Conservation (phyloP, 2,797 vertebrate genomes). For the Hybognathus amarus region DNA sequence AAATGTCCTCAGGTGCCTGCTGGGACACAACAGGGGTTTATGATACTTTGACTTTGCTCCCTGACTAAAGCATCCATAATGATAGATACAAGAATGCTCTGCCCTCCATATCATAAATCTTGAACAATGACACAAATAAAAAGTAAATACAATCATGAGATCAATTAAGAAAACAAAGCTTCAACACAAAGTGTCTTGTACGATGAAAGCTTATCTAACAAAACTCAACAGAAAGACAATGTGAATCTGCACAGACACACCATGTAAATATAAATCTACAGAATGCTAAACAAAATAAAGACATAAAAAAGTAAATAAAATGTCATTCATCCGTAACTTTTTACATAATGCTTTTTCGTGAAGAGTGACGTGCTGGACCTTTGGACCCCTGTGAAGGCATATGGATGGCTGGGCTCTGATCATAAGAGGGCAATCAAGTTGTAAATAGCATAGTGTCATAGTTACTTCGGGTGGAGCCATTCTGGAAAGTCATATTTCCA, state of each 20-base stretch:
- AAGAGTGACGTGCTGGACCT: slow-evolving; percentile 25
- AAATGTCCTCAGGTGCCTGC: slow-evolving; percentile 48
- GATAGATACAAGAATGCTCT: slow-evolving; percentile 11
- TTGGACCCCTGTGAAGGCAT: slow-evolving; percentile 30
- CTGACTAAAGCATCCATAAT: slow-evolving; percentile 49
- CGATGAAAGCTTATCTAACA: neutral
- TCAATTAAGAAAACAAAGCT: neutral
- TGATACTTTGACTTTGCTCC: slow-evolving; percentile 81
- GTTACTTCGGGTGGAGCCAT: slow-evolving; percentile 13
- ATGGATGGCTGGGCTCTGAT: slow-evolving; percentile 21
- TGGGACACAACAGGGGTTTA: slow-evolving; percentile 66
- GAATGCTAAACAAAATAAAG: neutral
- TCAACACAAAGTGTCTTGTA: neutral
- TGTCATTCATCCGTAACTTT: neutral
- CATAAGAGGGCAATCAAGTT: slow-evolving; percentile 59
- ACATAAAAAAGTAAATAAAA: neutral
- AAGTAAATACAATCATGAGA: too few relatives aligned
- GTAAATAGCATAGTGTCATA: slow-evolving; percentile 63
- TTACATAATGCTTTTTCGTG: slow-evolving; percentile 10
- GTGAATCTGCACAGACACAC: neutral
- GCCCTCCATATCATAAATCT: neutral
- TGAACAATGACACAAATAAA: too few relatives aligned
- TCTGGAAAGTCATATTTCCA: slow-evolving; percentile 10
- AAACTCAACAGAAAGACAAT: neutral
- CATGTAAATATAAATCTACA: neutral